A percentile compares a stretch with the other conserved stretches of the same genome.
These are phyloP conservation scores for Chiloscyllium plagiosum DNA, from an alignment of 2,113 vertebrate genomes.

Conservation along the genomic window DNA sequence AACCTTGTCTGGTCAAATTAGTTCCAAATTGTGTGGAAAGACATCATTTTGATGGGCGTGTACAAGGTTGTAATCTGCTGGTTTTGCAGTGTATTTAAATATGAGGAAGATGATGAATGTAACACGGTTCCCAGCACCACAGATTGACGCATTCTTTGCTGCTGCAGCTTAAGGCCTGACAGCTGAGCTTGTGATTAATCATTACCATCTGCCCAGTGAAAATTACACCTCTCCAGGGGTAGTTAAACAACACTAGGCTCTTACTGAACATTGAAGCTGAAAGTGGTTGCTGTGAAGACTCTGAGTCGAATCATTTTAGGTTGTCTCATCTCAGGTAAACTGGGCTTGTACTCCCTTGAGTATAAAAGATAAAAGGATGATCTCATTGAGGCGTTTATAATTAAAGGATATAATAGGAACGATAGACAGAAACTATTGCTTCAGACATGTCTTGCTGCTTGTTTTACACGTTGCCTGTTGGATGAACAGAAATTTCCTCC, in stretches of 20 bases:
- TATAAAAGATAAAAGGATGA: neutral
- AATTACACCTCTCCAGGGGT: neutral
- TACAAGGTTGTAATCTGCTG: neutral
- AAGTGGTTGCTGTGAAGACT: neutral
- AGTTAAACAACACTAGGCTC: neutral
- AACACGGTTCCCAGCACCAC: neutral
- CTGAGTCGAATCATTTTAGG: neutral
- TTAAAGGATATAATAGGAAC: neutral
- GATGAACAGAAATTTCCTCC: neutral
- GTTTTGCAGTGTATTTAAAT: constrained; percentile 1
- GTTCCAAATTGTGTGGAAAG: neutral
- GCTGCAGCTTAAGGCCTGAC: neutral
- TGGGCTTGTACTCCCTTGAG: neutral
- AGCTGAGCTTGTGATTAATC: neutral
- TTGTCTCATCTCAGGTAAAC: neutral
- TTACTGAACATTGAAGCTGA: neutral
- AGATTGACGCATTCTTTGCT: neutral
- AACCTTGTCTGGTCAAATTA: neutral
- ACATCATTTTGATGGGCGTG: neutral
- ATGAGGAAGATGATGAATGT: constrained; percentile 10
- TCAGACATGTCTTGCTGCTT: neutral
- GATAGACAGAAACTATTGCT: neutral
- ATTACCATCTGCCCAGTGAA: neutral
- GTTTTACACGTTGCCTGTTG: neutral
- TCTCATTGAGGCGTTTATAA: neutral